These are phyloP conservation scores for Periparus ater DNA, from an alignment of 2,797 vertebrate genomes.

Conservation along the genomic window DNA sequence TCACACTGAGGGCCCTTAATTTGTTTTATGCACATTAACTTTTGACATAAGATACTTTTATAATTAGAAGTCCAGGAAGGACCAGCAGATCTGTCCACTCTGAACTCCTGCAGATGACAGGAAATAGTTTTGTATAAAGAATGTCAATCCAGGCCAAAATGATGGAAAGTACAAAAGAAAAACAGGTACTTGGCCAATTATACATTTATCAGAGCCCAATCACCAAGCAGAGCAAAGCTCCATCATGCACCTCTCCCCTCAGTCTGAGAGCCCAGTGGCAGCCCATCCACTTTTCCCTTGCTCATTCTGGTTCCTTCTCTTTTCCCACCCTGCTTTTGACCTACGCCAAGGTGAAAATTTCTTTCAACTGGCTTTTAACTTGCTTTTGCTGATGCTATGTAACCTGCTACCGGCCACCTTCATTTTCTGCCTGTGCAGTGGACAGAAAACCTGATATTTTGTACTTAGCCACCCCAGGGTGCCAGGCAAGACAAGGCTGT, in stretches of 20 bases:
- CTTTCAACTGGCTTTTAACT: background rate
- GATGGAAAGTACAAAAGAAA: background rate
- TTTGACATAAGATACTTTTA: background rate
- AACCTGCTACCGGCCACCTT: background rate
- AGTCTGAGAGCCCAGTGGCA: background rate
- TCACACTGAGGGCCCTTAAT: background rate
- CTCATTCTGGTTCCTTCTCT: background rate
- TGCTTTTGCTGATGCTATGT: background rate
- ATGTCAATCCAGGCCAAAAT: background rate
- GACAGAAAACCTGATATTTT: background rate
- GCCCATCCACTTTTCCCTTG: background rate
- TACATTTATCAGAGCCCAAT: background rate
- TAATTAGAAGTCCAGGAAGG: background rate
- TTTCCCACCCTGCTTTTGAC: background rate
- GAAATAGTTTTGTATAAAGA: background rate
- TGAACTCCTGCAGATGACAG: background rate
- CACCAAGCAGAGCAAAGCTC: background rate
- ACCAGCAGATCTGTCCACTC: background rate
- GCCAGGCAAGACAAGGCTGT: background rate
- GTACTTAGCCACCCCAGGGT: background rate
- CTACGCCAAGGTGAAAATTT: background rate
- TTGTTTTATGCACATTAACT: background rate
- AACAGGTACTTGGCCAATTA: background rate
- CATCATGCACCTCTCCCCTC: rapidly evolving
- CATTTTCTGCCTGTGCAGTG: background rate